Base-by-base conservation (phyloP, 2,888 invertebrate genomes). In the Volucella zonaria region DNA sequence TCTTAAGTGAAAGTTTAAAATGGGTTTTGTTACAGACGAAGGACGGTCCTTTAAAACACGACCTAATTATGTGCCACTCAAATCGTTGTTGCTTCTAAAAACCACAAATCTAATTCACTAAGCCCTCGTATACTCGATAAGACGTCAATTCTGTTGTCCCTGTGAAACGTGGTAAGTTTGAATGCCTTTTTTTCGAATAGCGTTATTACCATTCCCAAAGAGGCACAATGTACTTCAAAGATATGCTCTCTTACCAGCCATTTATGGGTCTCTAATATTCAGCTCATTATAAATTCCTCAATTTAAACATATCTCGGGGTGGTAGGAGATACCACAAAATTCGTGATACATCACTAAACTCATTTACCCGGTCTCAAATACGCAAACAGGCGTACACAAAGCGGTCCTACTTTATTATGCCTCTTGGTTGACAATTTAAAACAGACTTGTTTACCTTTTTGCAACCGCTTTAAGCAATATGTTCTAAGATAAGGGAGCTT, bases 371-470 rank as follows among this genome's bases (percentile, higher is more conserved):
- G 31, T 12, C 12, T 11, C 12, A 15, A 10, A 12, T 8, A 38
- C 54, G 6, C 31, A 54, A n/a, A n/a, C 31, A n/a, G 2, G 23
- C 54, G n/a, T n/a, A 31, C 31, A 54, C 31, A 31, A 54, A 31
- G 54, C 54, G 6, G 8, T 31, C 23, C n/a, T n/a, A 54, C 31
- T 31, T 54, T 23, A 54, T 54, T 38, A 54, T 54, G 12, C 54
- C 42, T 66, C 40, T 52, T 52, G 14, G 66, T 52, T 52, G 66
- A 40, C 66, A 66, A 52, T 66, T 66, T 66, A 18, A 66, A 52
- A 52, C 42, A 10, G 52, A 15, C 15, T 42, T 11, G 42, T n/a
- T 52, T 52, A 42, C 49, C 42, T 18, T 18, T 38, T 12, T 52
- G 52, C 42, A 14, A 23, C 31, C 38, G 10, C 38, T 49, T 38